Base-by-base conservation (phyloP, 2,888 invertebrate species). In the Rhagium mordax region DNA sequence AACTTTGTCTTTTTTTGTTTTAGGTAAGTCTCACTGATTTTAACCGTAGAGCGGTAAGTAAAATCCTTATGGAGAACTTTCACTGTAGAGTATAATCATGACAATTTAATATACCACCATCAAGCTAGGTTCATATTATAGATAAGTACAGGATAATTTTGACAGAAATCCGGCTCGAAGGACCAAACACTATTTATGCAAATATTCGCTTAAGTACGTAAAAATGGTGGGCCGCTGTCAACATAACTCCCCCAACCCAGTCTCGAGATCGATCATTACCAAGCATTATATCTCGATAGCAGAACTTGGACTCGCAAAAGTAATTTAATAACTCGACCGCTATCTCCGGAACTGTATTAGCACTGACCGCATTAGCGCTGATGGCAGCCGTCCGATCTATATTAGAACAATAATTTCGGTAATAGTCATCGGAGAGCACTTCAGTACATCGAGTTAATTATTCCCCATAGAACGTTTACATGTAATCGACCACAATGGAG, bases 381-480 rank as follows among this genome's bases (percentile, higher is more conserved):
- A n/a, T n/a, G n/a, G 21, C 24, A 24, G 24, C 24, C 13, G 20
- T 24, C 21, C 24, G 5, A 41, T 61, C 61, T 18, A 61, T 61
- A 33, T 15, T 21, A 33, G 41, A 47, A 20, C 33, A 18, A 61
- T 61, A 61, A 61, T 61, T 60, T 47, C 61, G 16, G 61, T 61
- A 61, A 61, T 61, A 33, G 61, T 18, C 61, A 61, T 41, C 47
- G 33, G 61, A 61, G 61, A 21, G 21, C 61, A 61, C 20, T 61
- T 20, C 29, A 62, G 64, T 70, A 57, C 67, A 65, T 62, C 62
- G 21, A 47, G 53, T 67, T 68, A 72, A 75, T 75, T 72, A 75
- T 67, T 72, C 66, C 72, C 72, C 18, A 64, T 55, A 70, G 64
- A 68, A 67, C 51, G 70, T 75, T 75, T 71, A 62, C 64, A 70